phyloP scores from a whole-genome alignment of 2,113 vertebrate species.

The Amblyornis subalaris region DNA sequence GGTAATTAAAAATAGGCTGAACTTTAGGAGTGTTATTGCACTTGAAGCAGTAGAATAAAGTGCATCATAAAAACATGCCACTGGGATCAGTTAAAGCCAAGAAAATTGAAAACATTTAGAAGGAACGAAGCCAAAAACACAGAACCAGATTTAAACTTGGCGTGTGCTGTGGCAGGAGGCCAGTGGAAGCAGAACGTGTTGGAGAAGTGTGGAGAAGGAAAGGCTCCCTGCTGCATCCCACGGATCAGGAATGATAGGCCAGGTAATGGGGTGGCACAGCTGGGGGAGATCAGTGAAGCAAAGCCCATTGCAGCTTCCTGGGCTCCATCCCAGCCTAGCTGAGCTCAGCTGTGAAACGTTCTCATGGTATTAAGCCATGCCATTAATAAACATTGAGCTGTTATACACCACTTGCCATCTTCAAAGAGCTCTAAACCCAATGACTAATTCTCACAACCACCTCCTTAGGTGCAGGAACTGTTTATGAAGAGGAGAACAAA shows the following conservation, averaged over 20 bases:
- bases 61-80: constrained; percentile 48
- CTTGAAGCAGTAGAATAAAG: constrained; percentile 27
- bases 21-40: neutral
- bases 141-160: constrained; percentile 39
- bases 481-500: neutral
- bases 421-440: constrained; percentile 20
- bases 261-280: neutral
- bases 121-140: constrained; percentile 19
- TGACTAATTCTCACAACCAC: neutral
- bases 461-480: neutral
- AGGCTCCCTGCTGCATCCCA: neutral
- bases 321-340: accelerated
- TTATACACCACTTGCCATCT: neutral
- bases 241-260: neutral
- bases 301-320: neutral
- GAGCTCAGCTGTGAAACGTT: neutral
- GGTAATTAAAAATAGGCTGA: neutral
- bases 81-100: constrained; percentile 41
- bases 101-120: constrained; percentile 25
- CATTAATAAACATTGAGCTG: neutral
- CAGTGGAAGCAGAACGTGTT: neutral
- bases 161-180: neutral
- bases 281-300: neutral
- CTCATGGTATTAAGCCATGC: neutral
- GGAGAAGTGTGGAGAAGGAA: neutral